Evolutionary conservation across 2,888 invertebrate species (phyloP).

Genomic region (Liposcelis brunnea): DNA sequence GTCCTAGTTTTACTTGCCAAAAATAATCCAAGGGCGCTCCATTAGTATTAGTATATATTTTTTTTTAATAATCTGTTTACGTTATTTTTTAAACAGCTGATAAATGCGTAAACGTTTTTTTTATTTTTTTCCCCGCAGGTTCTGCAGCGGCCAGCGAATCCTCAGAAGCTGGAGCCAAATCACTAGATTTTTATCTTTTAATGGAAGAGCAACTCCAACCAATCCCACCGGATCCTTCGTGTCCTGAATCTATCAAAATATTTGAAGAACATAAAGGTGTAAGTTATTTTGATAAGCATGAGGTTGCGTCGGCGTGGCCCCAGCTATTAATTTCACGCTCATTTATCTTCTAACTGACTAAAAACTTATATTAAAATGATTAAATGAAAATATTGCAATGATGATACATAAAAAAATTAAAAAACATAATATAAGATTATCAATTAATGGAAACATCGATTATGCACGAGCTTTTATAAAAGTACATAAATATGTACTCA

Average conservation of each 20-base stretch:
- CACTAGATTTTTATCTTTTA: slow-evolving; percentile 51
- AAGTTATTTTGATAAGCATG: slow-evolving; percentile 2
- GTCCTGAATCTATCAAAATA: slow-evolving; percentile 61
- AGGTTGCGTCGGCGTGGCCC: not conserved
- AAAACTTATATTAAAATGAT: too few relatives aligned
- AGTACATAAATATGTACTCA: too few relatives aligned
- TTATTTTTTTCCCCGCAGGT: slow-evolving; percentile 1
- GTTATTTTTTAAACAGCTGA: too few relatives aligned
- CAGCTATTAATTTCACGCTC: not conserved
- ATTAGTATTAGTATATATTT: not conserved
- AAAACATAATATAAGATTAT: too few relatives aligned
- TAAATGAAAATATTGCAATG: too few relatives aligned
- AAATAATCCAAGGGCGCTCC: slow-evolving; percentile 6
- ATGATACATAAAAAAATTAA: too few relatives aligned
- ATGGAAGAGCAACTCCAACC: slow-evolving; percentile 70
- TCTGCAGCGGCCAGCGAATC: slow-evolving; percentile 25
- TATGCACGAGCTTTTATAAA: too few relatives aligned
- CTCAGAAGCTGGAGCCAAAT: slow-evolving; percentile 31
- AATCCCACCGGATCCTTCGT: slow-evolving; percentile 58
- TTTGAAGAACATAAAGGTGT: slow-evolving; percentile 67
- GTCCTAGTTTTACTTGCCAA: slow-evolving; percentile 4
- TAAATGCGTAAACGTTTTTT: not conserved
- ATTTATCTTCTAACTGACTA: not conserved
- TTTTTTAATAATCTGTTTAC: too few relatives aligned
- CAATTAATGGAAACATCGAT: too few relatives aligned